Conservation (phyloP, 2,888 invertebrate genomes). For the Allolobophora icterica region DNA sequence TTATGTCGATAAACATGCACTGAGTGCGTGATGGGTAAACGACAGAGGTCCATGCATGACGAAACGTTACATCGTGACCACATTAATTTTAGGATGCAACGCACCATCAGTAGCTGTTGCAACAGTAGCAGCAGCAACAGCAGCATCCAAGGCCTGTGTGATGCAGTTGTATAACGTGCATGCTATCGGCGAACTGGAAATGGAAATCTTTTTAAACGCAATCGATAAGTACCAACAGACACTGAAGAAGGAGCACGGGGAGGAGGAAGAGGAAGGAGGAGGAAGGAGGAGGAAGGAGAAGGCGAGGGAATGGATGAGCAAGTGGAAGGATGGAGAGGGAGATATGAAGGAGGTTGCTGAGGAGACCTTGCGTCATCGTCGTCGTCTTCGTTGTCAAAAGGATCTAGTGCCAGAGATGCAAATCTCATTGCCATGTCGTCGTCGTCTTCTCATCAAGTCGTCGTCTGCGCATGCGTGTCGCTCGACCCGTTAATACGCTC, state of each 20-base stretch:
- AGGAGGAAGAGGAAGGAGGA: background rate
- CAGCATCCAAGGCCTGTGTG: background rate
- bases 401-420: background rate
- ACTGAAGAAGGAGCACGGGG: background rate
- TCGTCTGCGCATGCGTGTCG: background rate
- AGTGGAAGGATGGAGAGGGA: background rate
- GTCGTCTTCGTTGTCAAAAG: background rate
- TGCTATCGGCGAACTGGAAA: background rate
- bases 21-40: background rate
- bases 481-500: background rate
- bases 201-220: constrained; percentile 17
- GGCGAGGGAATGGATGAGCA: background rate
- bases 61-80: background rate
- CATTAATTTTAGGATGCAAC: background rate
- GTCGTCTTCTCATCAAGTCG: background rate
- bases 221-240: background rate
- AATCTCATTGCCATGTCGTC: background rate
- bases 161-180: background rate
- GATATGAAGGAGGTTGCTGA: background rate
- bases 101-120: too few relatives aligned
- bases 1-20: background rate
- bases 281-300: background rate
- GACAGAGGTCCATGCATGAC: background rate
- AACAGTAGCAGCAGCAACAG: background rate
- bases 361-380: background rate